phyloP scores from a whole-genome alignment of 2,113 vertebrate species.

The Saccopteryx leptura region DNA sequence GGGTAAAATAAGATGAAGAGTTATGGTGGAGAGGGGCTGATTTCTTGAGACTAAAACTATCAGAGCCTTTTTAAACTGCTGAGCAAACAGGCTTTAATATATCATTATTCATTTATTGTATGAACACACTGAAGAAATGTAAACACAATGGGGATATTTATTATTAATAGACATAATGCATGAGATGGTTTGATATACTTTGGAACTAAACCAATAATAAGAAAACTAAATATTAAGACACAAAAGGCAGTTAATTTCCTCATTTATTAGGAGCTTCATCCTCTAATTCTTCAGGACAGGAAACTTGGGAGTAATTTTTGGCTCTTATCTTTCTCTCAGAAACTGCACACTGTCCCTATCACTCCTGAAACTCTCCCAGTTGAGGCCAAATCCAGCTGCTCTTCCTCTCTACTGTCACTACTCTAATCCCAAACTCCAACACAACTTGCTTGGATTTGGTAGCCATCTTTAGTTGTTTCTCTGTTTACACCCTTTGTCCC shows the following conservation, averaged over 20 bases:
- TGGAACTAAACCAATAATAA: slow-evolving; percentile 44
- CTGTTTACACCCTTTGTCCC: background rate
- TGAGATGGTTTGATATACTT: background rate
- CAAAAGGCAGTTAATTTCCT: slow-evolving; percentile 6
- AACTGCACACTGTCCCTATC: background rate
- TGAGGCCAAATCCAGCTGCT: background rate
- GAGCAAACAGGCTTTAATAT: slow-evolving; percentile 56
- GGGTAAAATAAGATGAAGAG: slow-evolving; percentile 42
- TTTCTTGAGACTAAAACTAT: slow-evolving; percentile 52
- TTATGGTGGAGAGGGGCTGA: background rate
- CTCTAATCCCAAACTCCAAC: too few species aligned
- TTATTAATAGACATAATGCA: slow-evolving; percentile 61
- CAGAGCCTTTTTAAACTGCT: slow-evolving; percentile 15
- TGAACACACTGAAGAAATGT: slow-evolving; percentile 49
- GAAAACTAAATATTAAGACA: slow-evolving; percentile 38
- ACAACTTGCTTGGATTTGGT: background rate
- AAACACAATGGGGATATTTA: slow-evolving; percentile 10
- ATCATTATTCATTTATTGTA: slow-evolving; percentile 60
- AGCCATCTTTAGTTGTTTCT: background rate
- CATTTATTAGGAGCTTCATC: background rate
- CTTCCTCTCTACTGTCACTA: background rate
- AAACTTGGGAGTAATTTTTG: background rate
- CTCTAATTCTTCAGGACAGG: background rate
- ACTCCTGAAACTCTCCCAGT: background rate
- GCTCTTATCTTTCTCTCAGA: background rate